Percentiles rank a stretch among this genome's conserved stretches.
Evolutionary conservation across 2,888 invertebrate genomes (phyloP).

Genomic region (Prosapia bicincta): DNA sequence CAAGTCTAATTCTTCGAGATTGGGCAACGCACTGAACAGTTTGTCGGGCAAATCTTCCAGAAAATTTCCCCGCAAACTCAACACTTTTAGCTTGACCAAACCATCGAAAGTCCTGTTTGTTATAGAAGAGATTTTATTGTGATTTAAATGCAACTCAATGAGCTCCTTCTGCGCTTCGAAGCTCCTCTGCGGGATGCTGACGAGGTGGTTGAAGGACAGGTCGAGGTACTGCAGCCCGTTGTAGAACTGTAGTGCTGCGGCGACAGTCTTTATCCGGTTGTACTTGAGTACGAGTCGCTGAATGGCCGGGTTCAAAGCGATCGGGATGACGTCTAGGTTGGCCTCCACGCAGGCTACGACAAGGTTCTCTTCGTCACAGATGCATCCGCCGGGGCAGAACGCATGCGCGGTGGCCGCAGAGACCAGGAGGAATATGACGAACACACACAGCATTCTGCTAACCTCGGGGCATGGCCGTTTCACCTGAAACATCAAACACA

Average conservation of each 20-base stretch:
- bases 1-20: slow-evolving; percentile 79
- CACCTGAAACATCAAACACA: neutral
- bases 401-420: slow-evolving; percentile 57
- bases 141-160: slow-evolving; percentile 76
- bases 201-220: slow-evolving; percentile 77
- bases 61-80: slow-evolving; percentile 78
- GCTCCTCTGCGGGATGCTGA: slow-evolving; percentile 74
- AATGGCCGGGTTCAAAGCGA: slow-evolving; percentile 87
- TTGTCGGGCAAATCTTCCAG: slow-evolving; percentile 72
- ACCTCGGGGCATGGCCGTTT: neutral
- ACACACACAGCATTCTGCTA: neutral
- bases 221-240: slow-evolving; percentile 81
- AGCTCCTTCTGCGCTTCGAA: slow-evolving; percentile 78
- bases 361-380: slow-evolving; percentile 85
- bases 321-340: slow-evolving; percentile 83
- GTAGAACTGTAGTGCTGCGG: slow-evolving; percentile 82
- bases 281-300: slow-evolving; percentile 78
- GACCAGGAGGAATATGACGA: slow-evolving; percentile 14
- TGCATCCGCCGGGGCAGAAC: slow-evolving; percentile 83
- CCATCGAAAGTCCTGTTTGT: slow-evolving; percentile 78
- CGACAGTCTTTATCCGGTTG: slow-evolving; percentile 84
- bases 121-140: slow-evolving; percentile 79
- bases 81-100: slow-evolving; percentile 69
- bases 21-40: slow-evolving; percentile 68
- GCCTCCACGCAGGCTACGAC: slow-evolving; percentile 83